These are phyloP conservation scores for Canis aureus DNA, from an alignment of 2,113 vertebrate genomes.

Conservation along the genomic window DNA sequence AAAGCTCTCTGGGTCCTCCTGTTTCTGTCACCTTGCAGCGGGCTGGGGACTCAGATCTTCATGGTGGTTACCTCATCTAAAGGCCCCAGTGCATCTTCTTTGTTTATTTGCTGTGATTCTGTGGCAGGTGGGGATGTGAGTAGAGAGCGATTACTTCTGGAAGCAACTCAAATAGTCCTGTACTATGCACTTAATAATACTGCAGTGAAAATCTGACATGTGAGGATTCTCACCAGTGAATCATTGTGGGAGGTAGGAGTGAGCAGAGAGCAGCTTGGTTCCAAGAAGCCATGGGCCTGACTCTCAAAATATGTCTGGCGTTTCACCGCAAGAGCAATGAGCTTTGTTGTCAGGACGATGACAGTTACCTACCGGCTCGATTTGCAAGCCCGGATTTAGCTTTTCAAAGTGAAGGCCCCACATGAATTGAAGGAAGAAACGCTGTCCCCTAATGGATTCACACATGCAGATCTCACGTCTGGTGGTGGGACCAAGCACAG, in stretches of 20 bases:
- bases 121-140: background rate
- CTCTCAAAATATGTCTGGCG: background rate
- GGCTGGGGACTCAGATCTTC: background rate
- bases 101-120: background rate
- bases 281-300: background rate
- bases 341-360: slow-evolving; percentile 15
- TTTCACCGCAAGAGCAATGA: background rate
- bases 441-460: slow-evolving; percentile 52
- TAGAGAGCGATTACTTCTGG: background rate
- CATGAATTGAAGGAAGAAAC: slow-evolving; percentile 45
- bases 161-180: background rate
- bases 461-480: slow-evolving; percentile 33
- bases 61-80: accelerated
- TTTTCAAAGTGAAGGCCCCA: slow-evolving; percentile 44
- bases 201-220: background rate
- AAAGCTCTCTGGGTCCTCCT: background rate
- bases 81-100: background rate
- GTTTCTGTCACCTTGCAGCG: background rate
- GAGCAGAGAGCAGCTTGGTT: background rate
- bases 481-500: background rate
- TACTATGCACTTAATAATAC: background rate
- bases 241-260: background rate
- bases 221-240: background rate
- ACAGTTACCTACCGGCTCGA: slow-evolving; percentile 47
- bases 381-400: slow-evolving; percentile 47